Evolutionary conservation across 1,140 invertebrate species (phyloP).

Genomic region (Bicyclus anynana): DNA sequence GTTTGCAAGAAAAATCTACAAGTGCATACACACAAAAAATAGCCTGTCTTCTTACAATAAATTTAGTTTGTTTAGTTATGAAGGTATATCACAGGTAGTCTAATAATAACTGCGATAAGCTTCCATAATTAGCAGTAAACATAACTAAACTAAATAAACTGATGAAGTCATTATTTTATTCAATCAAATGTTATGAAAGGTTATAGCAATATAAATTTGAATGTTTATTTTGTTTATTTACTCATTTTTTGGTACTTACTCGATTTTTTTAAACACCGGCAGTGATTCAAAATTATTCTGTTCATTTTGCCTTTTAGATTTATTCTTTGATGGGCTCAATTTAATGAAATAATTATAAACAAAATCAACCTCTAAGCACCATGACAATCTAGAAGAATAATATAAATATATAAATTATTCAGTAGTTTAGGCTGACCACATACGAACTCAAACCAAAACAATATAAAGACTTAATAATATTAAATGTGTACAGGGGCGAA

Average conservation of each 20-base stretch:
- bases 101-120: background rate
- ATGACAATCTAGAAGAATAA: slow-evolving; percentile 60
- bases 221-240: slow-evolving; percentile 22
- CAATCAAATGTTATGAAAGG: slow-evolving; percentile 50
- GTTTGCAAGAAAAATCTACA: background rate
- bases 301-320: slow-evolving; percentile 61
- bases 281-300: slow-evolving; percentile 58
- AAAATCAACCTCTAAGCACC: slow-evolving; percentile 71
- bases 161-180: slow-evolving; percentile 60
- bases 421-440: background rate
- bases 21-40: background rate
- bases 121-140: background rate
- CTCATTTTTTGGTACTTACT: slow-evolving; percentile 41
- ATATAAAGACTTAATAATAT: too few relatives aligned
- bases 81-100: background rate
- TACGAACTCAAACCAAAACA: too few relatives aligned
- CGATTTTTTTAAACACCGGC: slow-evolving; percentile 60
- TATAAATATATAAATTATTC: background rate
- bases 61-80: background rate
- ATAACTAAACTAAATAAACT: slow-evolving; percentile 23
- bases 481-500: too few relatives aligned
- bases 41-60: background rate
- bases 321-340: slow-evolving; percentile 17
- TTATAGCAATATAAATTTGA: slow-evolving; percentile 36
- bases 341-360: slow-evolving; percentile 57